Conservation (phyloP, 2,888 invertebrate genomes). For the Trachelus stipa region DNA sequence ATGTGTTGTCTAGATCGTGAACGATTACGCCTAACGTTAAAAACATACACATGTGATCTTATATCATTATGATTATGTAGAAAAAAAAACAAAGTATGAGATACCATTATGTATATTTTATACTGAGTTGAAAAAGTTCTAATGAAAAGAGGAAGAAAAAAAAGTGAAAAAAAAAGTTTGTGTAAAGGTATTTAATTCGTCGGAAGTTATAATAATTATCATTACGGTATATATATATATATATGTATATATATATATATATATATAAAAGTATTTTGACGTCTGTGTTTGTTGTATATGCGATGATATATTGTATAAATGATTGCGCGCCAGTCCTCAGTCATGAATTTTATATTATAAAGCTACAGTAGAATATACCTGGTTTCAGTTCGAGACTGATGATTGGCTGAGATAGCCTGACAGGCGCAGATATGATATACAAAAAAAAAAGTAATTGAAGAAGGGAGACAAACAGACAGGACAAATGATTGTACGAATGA, state of each 20-base stretch:
- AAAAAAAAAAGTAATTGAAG: not conserved
- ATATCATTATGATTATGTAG: slow-evolving; percentile 54
- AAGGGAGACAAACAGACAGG: not conserved
- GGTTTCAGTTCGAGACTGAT: not conserved
- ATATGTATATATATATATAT: too few relatives aligned
- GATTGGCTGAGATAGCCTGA: not conserved
- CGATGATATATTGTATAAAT: not conserved
- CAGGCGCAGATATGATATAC: not conserved
- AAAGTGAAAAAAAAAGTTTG: slow-evolving; percentile 28
- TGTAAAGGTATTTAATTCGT: slow-evolving; percentile 44
- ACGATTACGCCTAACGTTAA: slow-evolving; percentile 31
- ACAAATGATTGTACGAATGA: not conserved
- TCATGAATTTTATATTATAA: not conserved
- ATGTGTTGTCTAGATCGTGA: slow-evolving; percentile 5
- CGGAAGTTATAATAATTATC: slow-evolving; percentile 31
- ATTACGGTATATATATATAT: slow-evolving; percentile 25
- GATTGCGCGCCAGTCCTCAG: not conserved
- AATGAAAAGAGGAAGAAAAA: slow-evolving; percentile 38
- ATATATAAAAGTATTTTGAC: not conserved
- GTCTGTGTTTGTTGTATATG: slow-evolving; percentile 10
- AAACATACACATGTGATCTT: slow-evolving; percentile 50
- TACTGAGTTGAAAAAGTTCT: slow-evolving; percentile 49
- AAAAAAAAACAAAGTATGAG: slow-evolving; percentile 48
- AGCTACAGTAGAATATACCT: not conserved
- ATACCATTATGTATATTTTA: slow-evolving; percentile 58